These are phyloP conservation scores for Pseudobourletiella spinata DNA, from an alignment of 1,140 invertebrate genomes.

Conservation along the genomic window DNA sequence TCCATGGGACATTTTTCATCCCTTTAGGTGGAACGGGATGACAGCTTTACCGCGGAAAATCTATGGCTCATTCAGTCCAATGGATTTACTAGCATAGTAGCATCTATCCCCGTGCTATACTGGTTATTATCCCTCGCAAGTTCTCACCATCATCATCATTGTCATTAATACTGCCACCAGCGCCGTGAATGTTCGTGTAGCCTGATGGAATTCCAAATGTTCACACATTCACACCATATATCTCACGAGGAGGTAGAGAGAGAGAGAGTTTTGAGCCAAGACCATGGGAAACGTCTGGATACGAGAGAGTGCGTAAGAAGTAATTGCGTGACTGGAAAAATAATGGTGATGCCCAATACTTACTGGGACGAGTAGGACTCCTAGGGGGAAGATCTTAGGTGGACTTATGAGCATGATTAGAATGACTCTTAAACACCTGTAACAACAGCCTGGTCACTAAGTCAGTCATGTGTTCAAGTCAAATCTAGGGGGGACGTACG, in stretches of 20 bases:
- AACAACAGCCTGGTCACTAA: too few relatives aligned
- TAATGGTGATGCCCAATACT: constrained; percentile 1
- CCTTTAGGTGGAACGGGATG: constrained; percentile 20
- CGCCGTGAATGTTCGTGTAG: too few relatives aligned
- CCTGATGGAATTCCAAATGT: too few relatives aligned
- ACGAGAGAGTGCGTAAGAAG: too few relatives aligned
- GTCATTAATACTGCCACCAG: too few relatives aligned
- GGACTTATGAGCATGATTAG: neutral
- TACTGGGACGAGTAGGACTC: too few relatives aligned
- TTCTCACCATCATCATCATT: neutral
- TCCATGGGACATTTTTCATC: constrained; percentile 23
- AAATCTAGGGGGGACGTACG: too few relatives aligned
- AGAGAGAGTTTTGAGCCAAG: neutral
- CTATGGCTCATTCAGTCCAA: constrained; percentile 19
- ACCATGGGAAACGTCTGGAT: neutral
- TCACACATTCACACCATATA: too few relatives aligned
- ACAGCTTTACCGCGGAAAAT: constrained; percentile 16
- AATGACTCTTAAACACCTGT: too few relatives aligned
- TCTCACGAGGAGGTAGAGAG: neutral
- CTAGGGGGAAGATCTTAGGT: too few relatives aligned
- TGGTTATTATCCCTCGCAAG: neutral
- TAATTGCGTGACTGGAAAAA: constrained; percentile 9
- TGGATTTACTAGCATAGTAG: neutral
- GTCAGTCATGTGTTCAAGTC: too few relatives aligned
- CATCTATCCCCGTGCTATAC: neutral